Evolutionary conservation across 2,888 invertebrate species (phyloP).

Genomic region (Bombylius major): DNA sequence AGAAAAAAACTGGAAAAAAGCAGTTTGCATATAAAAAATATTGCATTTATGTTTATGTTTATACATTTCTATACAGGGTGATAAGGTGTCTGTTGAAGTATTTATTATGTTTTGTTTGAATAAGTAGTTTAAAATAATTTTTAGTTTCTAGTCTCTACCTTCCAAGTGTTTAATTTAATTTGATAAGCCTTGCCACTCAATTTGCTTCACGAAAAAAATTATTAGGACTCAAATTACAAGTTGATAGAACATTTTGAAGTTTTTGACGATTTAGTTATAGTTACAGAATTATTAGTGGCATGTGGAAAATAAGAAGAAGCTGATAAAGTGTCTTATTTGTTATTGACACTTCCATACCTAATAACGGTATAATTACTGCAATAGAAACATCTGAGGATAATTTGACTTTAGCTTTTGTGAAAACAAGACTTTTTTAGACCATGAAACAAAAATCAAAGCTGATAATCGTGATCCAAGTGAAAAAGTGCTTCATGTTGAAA

Average conservation of each 20-base stretch:
- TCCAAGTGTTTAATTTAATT: too few species aligned
- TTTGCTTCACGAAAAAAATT: slow-evolving; percentile 5
- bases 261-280: slow-evolving; percentile 25
- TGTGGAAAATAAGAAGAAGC: slow-evolving; percentile 27
- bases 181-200: too few species aligned
- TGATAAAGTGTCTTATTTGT: slow-evolving; percentile 26
- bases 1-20: too few species aligned
- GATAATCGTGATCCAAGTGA: slow-evolving; percentile 1
- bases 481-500: not conserved
- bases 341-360: slow-evolving; percentile 23
- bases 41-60: too few species aligned
- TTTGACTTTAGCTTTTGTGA: slow-evolving; percentile 26
- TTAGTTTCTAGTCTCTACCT: too few species aligned
- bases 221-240: slow-evolving; percentile 6
- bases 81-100: too few species aligned
- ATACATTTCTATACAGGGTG: too few species aligned
- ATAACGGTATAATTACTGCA: slow-evolving; percentile 27
- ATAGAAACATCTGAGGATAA: slow-evolving; percentile 24
- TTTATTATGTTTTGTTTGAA: too few species aligned
- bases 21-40: too few species aligned
- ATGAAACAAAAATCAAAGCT: slow-evolving; percentile 3
- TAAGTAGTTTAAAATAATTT: too few species aligned
- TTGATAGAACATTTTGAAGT: slow-evolving; percentile 16
- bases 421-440: slow-evolving; percentile 21
- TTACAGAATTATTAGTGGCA: slow-evolving; percentile 21